phyloP scores from a whole-genome alignment of 2,888 invertebrate genomes.

The Acleris literana region DNA sequence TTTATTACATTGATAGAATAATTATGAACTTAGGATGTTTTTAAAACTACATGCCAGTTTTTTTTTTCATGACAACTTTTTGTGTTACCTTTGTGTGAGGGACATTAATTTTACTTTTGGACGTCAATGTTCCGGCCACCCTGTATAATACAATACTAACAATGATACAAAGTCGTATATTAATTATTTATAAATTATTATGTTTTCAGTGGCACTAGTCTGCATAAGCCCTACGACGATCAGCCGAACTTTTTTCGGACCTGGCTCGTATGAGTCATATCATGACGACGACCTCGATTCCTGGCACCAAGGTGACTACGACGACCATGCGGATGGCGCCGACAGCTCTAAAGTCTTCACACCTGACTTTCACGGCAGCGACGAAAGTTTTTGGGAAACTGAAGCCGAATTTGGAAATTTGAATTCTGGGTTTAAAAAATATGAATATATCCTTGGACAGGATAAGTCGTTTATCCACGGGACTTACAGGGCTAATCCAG shows the following conservation, averaged over 20 bases:
- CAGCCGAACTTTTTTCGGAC: slow-evolving; percentile 18
- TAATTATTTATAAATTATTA: too few species aligned
- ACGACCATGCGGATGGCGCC: background rate
- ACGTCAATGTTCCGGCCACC: too few species aligned
- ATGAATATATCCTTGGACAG: background rate
- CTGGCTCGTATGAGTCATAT: background rate
- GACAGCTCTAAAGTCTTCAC: background rate
- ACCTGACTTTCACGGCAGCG: background rate
- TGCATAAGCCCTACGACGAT: slow-evolving; percentile 15
- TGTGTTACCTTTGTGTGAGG: too few species aligned
- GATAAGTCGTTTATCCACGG: background rate
- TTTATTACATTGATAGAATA: too few species aligned
- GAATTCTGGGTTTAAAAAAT: background rate
- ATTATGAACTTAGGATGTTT: too few species aligned
- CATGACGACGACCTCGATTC: background rate
- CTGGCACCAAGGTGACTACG: background rate
- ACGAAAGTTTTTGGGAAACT: slow-evolving; percentile 2
- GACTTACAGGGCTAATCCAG: too few species aligned
- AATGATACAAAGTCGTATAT: too few species aligned
- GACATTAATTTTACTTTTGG: too few species aligned
- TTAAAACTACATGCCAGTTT: too few species aligned
- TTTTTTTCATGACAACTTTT: too few species aligned
- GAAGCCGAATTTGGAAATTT: slow-evolving; percentile 1
- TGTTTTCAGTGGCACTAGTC: slow-evolving; percentile 24
- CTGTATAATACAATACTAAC: too few species aligned